Evolutionary conservation across 2,113 vertebrate genomes (phyloP), one percentile per base, ranked within the genome.

Genomic region (Equus przewalskii): DNA sequence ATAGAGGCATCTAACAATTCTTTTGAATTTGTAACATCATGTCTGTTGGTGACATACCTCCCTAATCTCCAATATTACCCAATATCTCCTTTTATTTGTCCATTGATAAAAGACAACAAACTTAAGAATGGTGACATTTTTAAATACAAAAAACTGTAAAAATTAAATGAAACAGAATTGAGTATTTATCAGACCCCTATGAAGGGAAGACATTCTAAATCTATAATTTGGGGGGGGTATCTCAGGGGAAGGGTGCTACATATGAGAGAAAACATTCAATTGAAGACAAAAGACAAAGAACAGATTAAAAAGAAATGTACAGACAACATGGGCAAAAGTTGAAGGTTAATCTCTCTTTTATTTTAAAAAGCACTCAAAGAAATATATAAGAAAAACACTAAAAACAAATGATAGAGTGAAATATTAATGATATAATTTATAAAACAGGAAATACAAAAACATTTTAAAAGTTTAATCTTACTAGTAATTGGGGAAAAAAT

Each of bases 371-470:
- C 26, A 64, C 5, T 56, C 33, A 70, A 46, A 69, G 51, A 80
- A 96, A 95, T 51, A 65, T 28, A 65, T 56, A 69, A 85, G 16
- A 84, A 67, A 93, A 83, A 44, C 11, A 79, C 19, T 64, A 93
- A 76, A 60, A 72, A 41, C 36, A 91, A 94, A 96, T 85, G 22
- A 69, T 21, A 81, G 28, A 49, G 21, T 30, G 87, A 91, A 78
- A 81, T 22, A 90, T 76, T 76, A 80, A 79, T 36, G 30, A 76
- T 41, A n/a, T 24, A 84, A 65, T 58, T 82, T 70, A 87, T 16
- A 89, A 89, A 56, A 93, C 21, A 84, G 6, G 7, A 89, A 96
- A 89, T 58, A 67, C 36, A 97, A 78, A 33, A 95, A 92, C 7
- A 49, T 41, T 82, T 87, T 70, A 62, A 79, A 81, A 81, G 19